Percentiles rank a stretch among this genome's conserved stretches.
Conservation (phyloP, 1,140 invertebrate species). For the Papilio polytes region DNA sequence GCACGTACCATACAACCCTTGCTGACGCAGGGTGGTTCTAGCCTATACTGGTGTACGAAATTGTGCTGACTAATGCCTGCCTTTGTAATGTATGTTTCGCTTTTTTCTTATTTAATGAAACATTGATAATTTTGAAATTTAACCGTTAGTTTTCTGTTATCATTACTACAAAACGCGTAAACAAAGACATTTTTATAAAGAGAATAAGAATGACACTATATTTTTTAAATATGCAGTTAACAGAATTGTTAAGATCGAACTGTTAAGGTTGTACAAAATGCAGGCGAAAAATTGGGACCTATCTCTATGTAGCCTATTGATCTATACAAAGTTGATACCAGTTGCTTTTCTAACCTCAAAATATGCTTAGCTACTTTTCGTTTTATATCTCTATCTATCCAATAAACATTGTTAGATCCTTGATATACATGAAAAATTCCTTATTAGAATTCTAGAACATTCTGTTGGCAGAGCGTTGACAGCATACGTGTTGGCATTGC, state of each 20-base stretch:
- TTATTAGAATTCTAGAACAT: constrained; percentile 44
- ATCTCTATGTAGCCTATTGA: too few relatives aligned
- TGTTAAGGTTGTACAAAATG: too few relatives aligned
- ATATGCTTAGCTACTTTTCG: neutral
- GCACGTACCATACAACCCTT: constrained; percentile 45
- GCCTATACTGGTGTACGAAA: neutral
- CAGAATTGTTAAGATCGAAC: too few relatives aligned
- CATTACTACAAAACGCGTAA: too few relatives aligned
- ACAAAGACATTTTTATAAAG: too few relatives aligned
- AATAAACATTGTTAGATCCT: neutral
- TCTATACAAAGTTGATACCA: neutral
- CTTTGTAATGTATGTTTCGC: neutral
- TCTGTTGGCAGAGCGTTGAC: constrained; percentile 43
- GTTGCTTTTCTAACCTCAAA: neutral
- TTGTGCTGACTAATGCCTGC: constrained; percentile 29
- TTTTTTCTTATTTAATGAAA: neutral
- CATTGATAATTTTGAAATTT: too few relatives aligned
- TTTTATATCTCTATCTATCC: neutral
- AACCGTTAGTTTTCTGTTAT: too few relatives aligned
- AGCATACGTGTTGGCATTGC: constrained; percentile 43
- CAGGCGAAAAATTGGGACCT: too few relatives aligned
- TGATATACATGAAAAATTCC: constrained; percentile 18
- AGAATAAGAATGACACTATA: too few relatives aligned
- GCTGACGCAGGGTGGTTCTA: constrained; percentile 53
- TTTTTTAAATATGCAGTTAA: too few relatives aligned